phyloP scores from a whole-genome alignment of 2,888 invertebrate genomes.

The Zele albiditarsus region DNA sequence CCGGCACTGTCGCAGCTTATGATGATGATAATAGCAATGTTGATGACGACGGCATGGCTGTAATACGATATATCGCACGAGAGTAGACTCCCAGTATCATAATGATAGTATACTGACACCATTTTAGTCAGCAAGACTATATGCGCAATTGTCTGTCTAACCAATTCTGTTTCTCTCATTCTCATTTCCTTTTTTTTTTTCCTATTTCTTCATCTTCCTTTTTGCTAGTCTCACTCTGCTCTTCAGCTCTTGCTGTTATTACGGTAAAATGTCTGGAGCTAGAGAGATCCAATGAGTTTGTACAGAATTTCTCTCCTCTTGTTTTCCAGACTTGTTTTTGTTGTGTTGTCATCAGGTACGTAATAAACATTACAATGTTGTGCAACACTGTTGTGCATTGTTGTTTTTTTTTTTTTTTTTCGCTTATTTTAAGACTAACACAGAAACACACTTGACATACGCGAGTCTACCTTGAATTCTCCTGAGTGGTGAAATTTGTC shows the following conservation, averaged over 20 bases:
- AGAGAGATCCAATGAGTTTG: not conserved
- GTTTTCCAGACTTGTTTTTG: not conserved
- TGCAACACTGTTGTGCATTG: not conserved
- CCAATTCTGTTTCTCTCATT: not conserved
- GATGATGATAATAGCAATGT: conserved; percentile 3
- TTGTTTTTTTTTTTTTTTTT: not conserved
- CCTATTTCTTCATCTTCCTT: not conserved
- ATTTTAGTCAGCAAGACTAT: not conserved
- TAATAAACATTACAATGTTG: not conserved
- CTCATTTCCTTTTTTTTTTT: not conserved
- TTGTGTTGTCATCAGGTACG: not conserved
- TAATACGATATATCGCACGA: not conserved
- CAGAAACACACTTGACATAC: not conserved
- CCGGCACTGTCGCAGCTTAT: not conserved
- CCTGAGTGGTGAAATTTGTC: not conserved
- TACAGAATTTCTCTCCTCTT: not conserved
- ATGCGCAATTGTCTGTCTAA: not conserved
- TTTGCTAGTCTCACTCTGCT: no score
- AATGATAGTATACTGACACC: conserved; percentile 1
- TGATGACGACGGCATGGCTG: not conserved
- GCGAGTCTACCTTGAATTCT: not conserved
- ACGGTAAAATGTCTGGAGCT: not conserved
- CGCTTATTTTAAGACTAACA: no score
- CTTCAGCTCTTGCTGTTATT: not conserved
- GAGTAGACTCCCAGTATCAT: not conserved